Evolutionary conservation across 2,888 invertebrate species (phyloP), one percentile per base, ranked within the genome.

Genomic region (Leptinotarsa tumamoca): DNA sequence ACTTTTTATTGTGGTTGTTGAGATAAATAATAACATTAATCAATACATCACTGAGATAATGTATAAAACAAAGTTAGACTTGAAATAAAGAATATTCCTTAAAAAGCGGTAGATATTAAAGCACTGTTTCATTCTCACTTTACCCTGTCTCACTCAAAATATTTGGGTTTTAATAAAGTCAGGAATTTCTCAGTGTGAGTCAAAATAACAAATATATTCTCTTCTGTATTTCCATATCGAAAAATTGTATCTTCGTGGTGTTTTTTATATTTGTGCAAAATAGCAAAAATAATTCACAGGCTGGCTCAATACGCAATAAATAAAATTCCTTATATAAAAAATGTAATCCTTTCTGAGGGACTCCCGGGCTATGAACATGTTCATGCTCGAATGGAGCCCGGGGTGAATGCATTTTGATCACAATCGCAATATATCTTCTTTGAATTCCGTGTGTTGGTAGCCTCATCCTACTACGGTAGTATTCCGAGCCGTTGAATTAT

Each of bases 401-500:
- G 23, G 21, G 58, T 23, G 15, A 58, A 58, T 58, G 23, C 58
- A 58, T 58, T 58, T 56, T 58, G 23, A 58, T 58, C 58, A 58
- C 63, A 63, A 15, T 58, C 58, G 21, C 63, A 63, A 63, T 63
- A 33, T 33, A 63, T 63, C 17, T 63, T 7, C 63, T 17, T 63
- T 27, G 27, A 63, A 63, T 33, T 73, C 33, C 56, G 50, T 74
- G 68, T 50, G 58, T 74, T 66, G 54, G 72, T 69, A 68, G 75
- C 69, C 63, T 43, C 10, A 23, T 63, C 27, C 63, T 17, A 63
- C 63, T 68, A 66, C 58, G 63, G 18, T 69, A 50, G 33, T 71
- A 58, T 76, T 76, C 71, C 73, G 56, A 71, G 63, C 76, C 70
- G 50, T 67, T 73, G 73, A 68, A 23, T 73, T 56, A 63, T 51